These are phyloP conservation scores for Dryococelus australis DNA, from an alignment of 2,888 invertebrate species.

Conservation along the genomic window DNA sequence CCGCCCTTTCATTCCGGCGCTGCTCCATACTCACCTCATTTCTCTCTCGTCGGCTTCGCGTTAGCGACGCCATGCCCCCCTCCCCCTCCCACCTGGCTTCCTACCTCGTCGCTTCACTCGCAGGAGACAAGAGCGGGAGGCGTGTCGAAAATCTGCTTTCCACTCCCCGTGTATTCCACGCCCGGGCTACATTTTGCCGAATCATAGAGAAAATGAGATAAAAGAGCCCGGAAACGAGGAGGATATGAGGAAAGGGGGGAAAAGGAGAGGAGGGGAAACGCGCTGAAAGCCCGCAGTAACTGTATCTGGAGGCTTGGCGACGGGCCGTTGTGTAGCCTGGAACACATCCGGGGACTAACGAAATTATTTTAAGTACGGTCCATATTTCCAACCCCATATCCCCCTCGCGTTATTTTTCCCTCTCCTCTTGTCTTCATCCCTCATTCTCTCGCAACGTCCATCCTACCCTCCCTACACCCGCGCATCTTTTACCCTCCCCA, in stretches of 20 bases:
- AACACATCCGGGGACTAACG: not conserved
- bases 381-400: not conserved
- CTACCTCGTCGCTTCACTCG: too few species aligned
- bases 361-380: slow-evolving; percentile 2
- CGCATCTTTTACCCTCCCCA: not conserved
- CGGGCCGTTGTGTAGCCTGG: not conserved
- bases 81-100: not conserved
- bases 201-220: not conserved
- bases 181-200: slow-evolving; percentile 8
- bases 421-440: not conserved
- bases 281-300: too few species aligned
- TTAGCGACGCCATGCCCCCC: not conserved
- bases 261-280: not conserved
- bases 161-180: not conserved
- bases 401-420: not conserved
- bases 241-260: not conserved
- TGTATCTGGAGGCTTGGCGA: not conserved
- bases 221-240: slow-evolving; percentile 4
- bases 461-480: not conserved
- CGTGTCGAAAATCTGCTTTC: not conserved
- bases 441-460: not conserved
- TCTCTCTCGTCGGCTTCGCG: not conserved
- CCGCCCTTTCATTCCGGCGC: too few species aligned
- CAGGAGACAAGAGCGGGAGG: not conserved
- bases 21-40: too few species aligned